Evolutionary conservation across 2,113 vertebrate species (phyloP).

Genomic region (Xiphias gladius): DNA sequence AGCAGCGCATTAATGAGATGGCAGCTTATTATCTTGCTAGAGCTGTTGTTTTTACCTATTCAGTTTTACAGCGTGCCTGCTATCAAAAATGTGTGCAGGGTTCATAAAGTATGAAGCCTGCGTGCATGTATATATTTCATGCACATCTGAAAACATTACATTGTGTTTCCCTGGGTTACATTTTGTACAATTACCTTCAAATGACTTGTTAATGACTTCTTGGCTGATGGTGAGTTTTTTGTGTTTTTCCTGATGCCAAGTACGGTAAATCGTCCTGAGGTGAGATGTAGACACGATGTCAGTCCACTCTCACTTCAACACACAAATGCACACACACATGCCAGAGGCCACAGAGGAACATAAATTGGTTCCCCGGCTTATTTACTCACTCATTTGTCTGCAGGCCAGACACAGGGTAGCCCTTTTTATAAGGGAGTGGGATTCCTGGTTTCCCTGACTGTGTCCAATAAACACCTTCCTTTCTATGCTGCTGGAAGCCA

Average conservation of each 20-base stretch:
- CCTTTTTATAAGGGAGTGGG: conserved; percentile 64
- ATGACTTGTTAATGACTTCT: conserved; percentile 31
- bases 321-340: conserved; percentile 10
- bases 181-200: conserved; percentile 4
- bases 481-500: conserved; percentile 61
- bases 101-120: neutral
- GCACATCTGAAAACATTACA: conserved; percentile 10
- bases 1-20: conserved; percentile 66
- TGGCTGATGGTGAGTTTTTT: conserved; percentile 13
- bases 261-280: conserved; percentile 25
- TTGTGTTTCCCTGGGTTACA: neutral
- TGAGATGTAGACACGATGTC: conserved; percentile 27
- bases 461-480: conserved; percentile 72
- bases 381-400: conserved; percentile 71
- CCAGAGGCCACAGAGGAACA: conserved; percentile 34
- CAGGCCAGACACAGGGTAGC: conserved; percentile 35
- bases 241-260: conserved; percentile 36
- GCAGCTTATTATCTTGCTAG: conserved; percentile 60
- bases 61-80: conserved; percentile 5
- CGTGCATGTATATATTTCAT: conserved; percentile 24
- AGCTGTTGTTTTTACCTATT: conserved; percentile 42
- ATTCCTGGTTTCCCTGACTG: conserved; percentile 49
- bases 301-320: conserved; percentile 19
- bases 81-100: neutral
- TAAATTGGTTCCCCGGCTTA: conserved; percentile 61